Percentiles rank a stretch among this genome's conserved stretches.
Evolutionary conservation across 2,797 vertebrate genomes (phyloP).

Genomic region (Amphiprion clarkii): DNA sequence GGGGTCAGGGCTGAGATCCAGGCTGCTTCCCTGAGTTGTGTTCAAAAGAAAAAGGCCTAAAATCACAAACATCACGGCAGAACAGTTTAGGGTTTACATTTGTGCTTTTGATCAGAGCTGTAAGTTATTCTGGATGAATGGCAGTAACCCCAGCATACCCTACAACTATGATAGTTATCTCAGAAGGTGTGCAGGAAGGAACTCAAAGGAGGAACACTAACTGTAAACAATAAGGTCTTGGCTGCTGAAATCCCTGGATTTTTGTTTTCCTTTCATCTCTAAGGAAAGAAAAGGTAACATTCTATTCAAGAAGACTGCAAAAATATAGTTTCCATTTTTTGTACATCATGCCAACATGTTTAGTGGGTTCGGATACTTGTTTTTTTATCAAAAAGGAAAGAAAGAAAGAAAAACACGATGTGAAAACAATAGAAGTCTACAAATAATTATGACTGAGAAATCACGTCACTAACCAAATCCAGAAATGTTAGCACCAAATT

Average conservation of each 20-base stretch:
- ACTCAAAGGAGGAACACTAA: slow-evolving; percentile 54
- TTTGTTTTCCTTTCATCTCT: slow-evolving; percentile 33
- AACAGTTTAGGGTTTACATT: slow-evolving; percentile 46
- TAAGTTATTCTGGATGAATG: slow-evolving; percentile 45
- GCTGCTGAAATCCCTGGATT: slow-evolving; percentile 63
- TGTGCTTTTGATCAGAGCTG: slow-evolving; percentile 76
- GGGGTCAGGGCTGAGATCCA: slow-evolving; percentile 82
- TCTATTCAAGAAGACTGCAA: slow-evolving; percentile 70
- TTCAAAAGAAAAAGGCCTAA: slow-evolving; percentile 68
- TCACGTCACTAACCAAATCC: slow-evolving; percentile 66
- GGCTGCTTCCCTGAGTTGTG: slow-evolving; percentile 89
- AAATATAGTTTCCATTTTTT: slow-evolving; percentile 74
- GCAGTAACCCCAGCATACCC: slow-evolving; percentile 24
- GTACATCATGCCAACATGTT: slow-evolving; percentile 66
- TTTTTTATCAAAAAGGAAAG: slow-evolving; percentile 34
- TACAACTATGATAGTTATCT: slow-evolving; percentile 20
- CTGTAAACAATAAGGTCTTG: slow-evolving; percentile 51
- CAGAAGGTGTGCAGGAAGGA: slow-evolving; percentile 34
- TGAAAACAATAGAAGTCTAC: slow-evolving; percentile 49
- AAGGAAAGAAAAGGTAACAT: slow-evolving; percentile 63
- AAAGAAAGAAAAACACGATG: slow-evolving; percentile 6
- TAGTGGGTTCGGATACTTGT: slow-evolving; percentile 39
- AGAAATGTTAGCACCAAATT: slow-evolving; percentile 78
- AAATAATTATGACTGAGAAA: slow-evolving; percentile 57
- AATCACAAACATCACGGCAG: slow-evolving; percentile 34